phyloP scores from a whole-genome alignment of 2,797 vertebrate species.

The Catamblyrhynchus diadema region DNA sequence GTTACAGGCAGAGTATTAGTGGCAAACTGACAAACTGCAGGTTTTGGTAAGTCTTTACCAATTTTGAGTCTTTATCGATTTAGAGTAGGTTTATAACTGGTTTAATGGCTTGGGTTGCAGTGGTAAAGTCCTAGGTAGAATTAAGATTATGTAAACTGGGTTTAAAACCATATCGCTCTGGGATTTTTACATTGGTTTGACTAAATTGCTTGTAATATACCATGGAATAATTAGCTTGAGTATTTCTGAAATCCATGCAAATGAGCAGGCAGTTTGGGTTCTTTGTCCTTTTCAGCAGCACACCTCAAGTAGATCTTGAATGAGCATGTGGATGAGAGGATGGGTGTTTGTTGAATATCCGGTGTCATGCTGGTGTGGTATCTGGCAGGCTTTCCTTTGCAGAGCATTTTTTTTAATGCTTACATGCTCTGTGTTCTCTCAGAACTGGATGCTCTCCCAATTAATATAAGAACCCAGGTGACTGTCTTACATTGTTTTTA shows the following conservation, averaged over 20 bases:
- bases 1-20: background rate
- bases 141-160: background rate
- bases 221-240: background rate
- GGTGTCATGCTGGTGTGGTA: background rate
- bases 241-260: background rate
- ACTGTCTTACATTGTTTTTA: background rate
- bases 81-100: background rate
- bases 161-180: fast-evolving
- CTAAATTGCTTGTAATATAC: background rate
- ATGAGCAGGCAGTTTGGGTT: background rate
- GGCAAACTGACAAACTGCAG: background rate
- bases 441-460: background rate
- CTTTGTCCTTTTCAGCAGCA: background rate
- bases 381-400: background rate
- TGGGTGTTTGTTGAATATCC: background rate
- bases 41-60: background rate
- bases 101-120: background rate
- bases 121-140: background rate
- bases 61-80: background rate
- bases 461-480: background rate
- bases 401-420: background rate
- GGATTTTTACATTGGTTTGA: background rate
- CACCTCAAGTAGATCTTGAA: background rate
- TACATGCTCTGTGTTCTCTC: background rate
- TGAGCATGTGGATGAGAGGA: background rate